These are phyloP conservation scores for Aphidoletes aphidimyza DNA, from an alignment of 2,888 invertebrate species.

Conservation along the genomic window DNA sequence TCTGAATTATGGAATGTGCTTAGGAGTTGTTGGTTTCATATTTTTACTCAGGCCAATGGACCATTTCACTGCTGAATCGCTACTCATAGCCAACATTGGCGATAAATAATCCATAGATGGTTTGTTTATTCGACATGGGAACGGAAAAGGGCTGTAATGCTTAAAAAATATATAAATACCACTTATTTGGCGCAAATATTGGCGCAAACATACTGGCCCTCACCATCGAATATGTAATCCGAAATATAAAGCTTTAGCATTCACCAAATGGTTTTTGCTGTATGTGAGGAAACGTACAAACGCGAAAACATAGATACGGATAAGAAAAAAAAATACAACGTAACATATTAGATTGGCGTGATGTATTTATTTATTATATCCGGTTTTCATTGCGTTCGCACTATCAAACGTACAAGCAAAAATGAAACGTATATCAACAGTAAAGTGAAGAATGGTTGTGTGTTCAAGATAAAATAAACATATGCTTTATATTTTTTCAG, in stretches of 20 bases:
- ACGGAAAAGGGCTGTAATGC: background rate
- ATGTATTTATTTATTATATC: constrained; percentile 33
- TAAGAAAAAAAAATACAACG: background rate
- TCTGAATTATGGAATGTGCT: background rate
- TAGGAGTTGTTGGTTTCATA: background rate
- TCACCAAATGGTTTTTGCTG: background rate
- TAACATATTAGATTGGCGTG: constrained; percentile 33
- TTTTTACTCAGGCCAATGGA: too few relatives aligned
- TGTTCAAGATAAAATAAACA: constrained; percentile 31
- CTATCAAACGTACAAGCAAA: background rate
- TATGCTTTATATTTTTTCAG: background rate
- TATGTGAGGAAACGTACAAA: background rate
- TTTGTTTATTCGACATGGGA: background rate
- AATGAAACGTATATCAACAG: background rate
- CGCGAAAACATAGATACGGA: background rate
- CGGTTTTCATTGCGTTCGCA: background rate
- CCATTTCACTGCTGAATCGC: too few relatives aligned
- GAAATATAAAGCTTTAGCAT: background rate
- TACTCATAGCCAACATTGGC: background rate
- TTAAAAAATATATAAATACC: background rate
- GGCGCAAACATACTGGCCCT: background rate
- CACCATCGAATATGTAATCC: background rate
- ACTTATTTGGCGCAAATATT: background rate
- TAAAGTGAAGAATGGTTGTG: constrained; percentile 36
- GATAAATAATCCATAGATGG: constrained; percentile 22